Evolutionary conservation across 2,797 vertebrate genomes (phyloP).

Genomic region (Liasis olivaceus): DNA sequence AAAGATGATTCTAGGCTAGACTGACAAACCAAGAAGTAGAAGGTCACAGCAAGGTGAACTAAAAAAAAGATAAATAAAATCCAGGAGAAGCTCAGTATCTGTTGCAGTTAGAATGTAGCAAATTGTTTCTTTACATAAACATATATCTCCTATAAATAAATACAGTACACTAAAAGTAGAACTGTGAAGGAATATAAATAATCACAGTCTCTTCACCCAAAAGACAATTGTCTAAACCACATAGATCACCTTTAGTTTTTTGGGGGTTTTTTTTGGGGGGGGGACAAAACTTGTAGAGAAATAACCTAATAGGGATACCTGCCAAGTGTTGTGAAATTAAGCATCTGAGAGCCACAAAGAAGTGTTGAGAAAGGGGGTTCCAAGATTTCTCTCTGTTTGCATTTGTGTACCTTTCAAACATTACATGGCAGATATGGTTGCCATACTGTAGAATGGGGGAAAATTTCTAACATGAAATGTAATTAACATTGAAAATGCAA

Average conservation of each 20-base stretch:
- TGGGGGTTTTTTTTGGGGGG: too few relatives aligned
- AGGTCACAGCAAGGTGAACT: not conserved
- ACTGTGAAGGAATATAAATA: not conserved
- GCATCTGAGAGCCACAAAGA: not conserved
- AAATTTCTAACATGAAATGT: not conserved
- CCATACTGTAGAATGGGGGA: not conserved
- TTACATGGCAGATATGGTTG: not conserved
- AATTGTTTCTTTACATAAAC: slow-evolving; percentile 1
- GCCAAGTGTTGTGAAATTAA: not conserved
- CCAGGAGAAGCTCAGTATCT: not conserved
- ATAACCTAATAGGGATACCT: not conserved
- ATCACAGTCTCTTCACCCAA: not conserved
- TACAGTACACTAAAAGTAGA: not conserved
- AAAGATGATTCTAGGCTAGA: slow-evolving; percentile 17
- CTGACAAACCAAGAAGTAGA: not conserved
- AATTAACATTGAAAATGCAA: not conserved
- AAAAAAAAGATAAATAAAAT: not conserved
- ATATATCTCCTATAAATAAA: not conserved
- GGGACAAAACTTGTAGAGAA: not conserved
- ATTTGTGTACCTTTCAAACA: not conserved
- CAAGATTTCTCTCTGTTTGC: not conserved
- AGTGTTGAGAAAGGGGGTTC: not conserved
- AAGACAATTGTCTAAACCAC: not conserved
- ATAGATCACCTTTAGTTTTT: not conserved
- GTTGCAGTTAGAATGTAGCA: not conserved